A percentile compares a stretch with the other conserved stretches of the same genome.
phyloP scores from a whole-genome alignment of 2,797 vertebrate genomes.

The Gallirallus australis region DNA sequence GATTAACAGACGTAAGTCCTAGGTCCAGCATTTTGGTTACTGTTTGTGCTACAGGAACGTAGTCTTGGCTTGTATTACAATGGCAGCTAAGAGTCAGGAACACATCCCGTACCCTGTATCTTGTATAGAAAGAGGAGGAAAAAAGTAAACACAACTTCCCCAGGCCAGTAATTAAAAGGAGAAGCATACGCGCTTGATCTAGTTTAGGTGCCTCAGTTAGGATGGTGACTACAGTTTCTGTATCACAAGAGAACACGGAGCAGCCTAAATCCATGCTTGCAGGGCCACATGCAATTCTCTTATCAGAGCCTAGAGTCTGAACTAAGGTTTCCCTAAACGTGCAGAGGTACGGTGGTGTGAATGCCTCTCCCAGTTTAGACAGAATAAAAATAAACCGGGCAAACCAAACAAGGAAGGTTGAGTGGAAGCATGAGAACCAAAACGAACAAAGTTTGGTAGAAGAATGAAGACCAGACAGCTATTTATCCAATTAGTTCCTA shows the following conservation, averaged over 20 bases:
- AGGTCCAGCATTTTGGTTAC: background rate
- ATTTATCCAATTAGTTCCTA: background rate
- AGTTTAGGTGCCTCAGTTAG: background rate
- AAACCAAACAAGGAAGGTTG: background rate
- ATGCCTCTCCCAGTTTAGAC: background rate
- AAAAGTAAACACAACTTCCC: background rate
- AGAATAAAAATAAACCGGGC: background rate
- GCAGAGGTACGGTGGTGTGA: background rate
- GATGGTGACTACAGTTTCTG: background rate
- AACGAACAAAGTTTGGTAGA: background rate
- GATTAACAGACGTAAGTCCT: background rate
- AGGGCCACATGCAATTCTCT: background rate
- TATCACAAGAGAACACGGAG: accelerated
- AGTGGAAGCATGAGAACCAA: background rate
- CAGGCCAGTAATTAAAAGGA: background rate
- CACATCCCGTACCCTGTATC: background rate
- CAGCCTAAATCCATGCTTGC: background rate
- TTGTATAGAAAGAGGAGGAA: background rate
- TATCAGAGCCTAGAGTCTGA: background rate
- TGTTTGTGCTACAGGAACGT: background rate
- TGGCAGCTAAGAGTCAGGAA: background rate
- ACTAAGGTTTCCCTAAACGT: background rate
- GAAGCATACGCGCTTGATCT: background rate
- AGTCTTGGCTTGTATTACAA: background rate
- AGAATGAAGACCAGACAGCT: background rate